phyloP scores from a whole-genome alignment of 2,113 vertebrate genomes.

The Lamprologus ornatipinnis region DNA sequence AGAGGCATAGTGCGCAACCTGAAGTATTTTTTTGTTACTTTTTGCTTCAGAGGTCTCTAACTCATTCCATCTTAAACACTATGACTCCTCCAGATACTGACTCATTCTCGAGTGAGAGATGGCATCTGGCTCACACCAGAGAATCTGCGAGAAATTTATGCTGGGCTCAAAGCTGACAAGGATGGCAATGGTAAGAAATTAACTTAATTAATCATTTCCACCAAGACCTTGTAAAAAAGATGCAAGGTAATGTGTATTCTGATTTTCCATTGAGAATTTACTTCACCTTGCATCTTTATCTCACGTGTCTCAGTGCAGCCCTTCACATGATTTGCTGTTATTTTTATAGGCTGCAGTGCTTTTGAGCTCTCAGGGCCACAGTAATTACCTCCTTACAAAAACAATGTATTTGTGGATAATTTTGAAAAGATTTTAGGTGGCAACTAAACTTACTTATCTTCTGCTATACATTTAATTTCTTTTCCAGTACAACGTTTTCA shows the following conservation, averaged over 20 bases:
- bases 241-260: not conserved
- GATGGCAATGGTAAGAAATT: slow-evolving; percentile 77
- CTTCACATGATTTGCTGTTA: not conserved
- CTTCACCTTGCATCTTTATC: not conserved
- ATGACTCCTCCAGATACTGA: slow-evolving; percentile 80
- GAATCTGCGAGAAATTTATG: slow-evolving; percentile 89
- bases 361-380: not conserved
- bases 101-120: slow-evolving; percentile 89
- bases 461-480: not conserved
- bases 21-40: not conserved
- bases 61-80: not conserved
- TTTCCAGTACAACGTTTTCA: not conserved
- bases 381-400: not conserved
- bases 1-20: not conserved
- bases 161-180: slow-evolving; percentile 88
- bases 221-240: not conserved
- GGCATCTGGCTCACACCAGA: slow-evolving; percentile 97
- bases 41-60: not conserved
- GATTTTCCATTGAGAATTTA: not conserved
- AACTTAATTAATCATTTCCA: not conserved
- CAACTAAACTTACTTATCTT: not conserved
- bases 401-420: not conserved
- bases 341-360: not conserved
- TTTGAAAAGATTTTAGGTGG: not conserved
- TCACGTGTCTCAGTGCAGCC: not conserved